A percentile compares a stretch with the other conserved stretches of the same genome.
These are phyloP conservation scores for Sardinella longiceps DNA, from an alignment of 2,797 vertebrate species.

Conservation along the genomic window DNA sequence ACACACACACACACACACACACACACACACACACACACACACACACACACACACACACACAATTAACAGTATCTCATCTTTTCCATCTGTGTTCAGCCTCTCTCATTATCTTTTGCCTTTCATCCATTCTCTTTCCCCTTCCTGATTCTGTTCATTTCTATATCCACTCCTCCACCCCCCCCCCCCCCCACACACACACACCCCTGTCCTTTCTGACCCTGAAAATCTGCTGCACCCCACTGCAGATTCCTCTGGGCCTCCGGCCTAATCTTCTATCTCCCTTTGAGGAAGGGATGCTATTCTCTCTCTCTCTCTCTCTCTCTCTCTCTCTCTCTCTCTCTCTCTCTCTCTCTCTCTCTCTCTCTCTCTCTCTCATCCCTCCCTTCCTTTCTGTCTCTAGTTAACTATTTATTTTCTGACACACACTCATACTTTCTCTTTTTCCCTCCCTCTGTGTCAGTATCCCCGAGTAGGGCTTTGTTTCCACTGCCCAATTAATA, in stretches of 20 bases:
- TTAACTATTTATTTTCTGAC: not conserved
- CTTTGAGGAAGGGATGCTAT: not conserved
- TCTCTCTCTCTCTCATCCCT: not conserved
- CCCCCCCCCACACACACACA: no score
- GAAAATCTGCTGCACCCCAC: not conserved
- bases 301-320: not conserved
- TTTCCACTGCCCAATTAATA: not conserved
- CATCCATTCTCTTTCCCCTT: not conserved
- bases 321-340: not conserved
- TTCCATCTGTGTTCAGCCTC: not conserved
- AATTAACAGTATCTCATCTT: not conserved
- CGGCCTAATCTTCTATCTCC: conserved; percentile 26
- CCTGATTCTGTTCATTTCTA: conserved; percentile 2
- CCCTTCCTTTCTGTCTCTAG: not conserved
- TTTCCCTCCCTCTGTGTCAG: not conserved
- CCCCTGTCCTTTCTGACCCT: not conserved
- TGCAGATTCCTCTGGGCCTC: not conserved
- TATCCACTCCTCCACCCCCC: not conserved
- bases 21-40: not conserved
- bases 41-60: not conserved
- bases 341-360: not conserved
- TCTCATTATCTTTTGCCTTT: not conserved
- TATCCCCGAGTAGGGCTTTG: not conserved
- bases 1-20: not conserved
- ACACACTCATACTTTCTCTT: not conserved